Base-by-base conservation (phyloP, 2,888 invertebrate genomes). In the Lepidocyrtinus sp. region DNA sequence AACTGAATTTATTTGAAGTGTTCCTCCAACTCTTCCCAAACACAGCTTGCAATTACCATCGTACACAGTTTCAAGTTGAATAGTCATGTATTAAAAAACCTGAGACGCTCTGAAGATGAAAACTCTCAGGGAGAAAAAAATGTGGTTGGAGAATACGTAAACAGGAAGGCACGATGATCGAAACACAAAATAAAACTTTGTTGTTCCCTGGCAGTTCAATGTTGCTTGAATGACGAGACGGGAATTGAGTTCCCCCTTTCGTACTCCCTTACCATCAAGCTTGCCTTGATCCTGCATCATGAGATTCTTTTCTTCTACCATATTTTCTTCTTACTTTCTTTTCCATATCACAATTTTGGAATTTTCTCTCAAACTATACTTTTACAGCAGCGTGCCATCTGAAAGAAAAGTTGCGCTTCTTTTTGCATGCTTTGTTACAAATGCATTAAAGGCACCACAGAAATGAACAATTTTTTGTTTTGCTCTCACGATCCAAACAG, bases 181-280 rank as follows among this genome's bases (percentile, higher is more conserved):
- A 19, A 17, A 59, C n/a, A 19, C 9, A 25, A 24, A 69, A 59
- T 61, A 71, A 65, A 77, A 72, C 21, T 72, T 61, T 59, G 19
- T 73, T 73, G 55, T 75, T 46, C 15, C 45, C n/a, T 76, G 76
- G 71, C 65, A 71, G 71, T 71, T 65, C 65, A 59, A 65, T 76
- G 62, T 59, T 77, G 19, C 5, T 1, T 19, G 61, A 71, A 71
- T 77, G 77, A 77, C 45, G 72, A 67, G 71, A 71, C n/a, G 62
- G 67, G 75, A 75, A 68, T 75, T 68, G 61, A 45, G 24, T 46
- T 69, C 69, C 17, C 26, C 25, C 45, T 62, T 55, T 26, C 36
- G 5, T 12, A 36, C 12, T 50, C 50, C 15, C 50, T 50, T 50
- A 7, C n/a, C 50, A 7, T 50, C 50, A 50, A 50, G 1, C 50